Evolutionary conservation across 2,888 invertebrate species (phyloP).

Genomic region (Noctua comes): DNA sequence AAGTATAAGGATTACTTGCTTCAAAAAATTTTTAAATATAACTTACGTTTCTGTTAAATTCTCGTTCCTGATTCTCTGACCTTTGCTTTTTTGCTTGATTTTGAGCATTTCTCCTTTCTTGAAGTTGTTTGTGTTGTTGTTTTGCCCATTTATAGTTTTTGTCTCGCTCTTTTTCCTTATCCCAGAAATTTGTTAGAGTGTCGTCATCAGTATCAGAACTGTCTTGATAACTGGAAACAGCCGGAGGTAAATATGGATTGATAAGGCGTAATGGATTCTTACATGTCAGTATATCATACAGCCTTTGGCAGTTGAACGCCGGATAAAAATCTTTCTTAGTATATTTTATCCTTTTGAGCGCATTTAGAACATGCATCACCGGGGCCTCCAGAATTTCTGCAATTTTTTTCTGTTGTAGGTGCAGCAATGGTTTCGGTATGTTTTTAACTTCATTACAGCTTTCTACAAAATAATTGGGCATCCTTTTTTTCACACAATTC

Average conservation of each 20-base stretch:
- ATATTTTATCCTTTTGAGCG: slow-evolving; percentile 92
- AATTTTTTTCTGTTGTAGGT: slow-evolving; percentile 92
- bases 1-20: neutral
- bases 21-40: neutral
- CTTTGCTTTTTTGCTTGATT: slow-evolving; percentile 77
- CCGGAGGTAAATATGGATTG: slow-evolving; percentile 83
- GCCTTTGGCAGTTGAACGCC: slow-evolving; percentile 89
- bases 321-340: slow-evolving; percentile 92
- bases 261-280: slow-evolving; percentile 88
- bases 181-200: slow-evolving; percentile 82
- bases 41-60: slow-evolving; percentile 90
- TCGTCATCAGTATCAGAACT: slow-evolving; percentile 85
- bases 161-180: slow-evolving; percentile 87
- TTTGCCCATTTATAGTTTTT: slow-evolving; percentile 88
- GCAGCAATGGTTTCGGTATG: slow-evolving; percentile 91
- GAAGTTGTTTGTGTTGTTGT: slow-evolving; percentile 82
- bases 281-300: slow-evolving; percentile 91
- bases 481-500: slow-evolving; percentile 90
- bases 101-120: slow-evolving; percentile 80
- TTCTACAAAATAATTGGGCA: slow-evolving; percentile 94
- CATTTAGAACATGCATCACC: slow-evolving; percentile 92
- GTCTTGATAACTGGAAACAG: slow-evolving; percentile 70
- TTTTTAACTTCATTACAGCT: slow-evolving; percentile 93
- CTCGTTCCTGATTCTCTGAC: slow-evolving; percentile 80
- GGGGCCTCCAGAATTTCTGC: slow-evolving; percentile 93